Base-by-base conservation (phyloP, 1,140 invertebrate species). In the Littorina saxatilis region DNA sequence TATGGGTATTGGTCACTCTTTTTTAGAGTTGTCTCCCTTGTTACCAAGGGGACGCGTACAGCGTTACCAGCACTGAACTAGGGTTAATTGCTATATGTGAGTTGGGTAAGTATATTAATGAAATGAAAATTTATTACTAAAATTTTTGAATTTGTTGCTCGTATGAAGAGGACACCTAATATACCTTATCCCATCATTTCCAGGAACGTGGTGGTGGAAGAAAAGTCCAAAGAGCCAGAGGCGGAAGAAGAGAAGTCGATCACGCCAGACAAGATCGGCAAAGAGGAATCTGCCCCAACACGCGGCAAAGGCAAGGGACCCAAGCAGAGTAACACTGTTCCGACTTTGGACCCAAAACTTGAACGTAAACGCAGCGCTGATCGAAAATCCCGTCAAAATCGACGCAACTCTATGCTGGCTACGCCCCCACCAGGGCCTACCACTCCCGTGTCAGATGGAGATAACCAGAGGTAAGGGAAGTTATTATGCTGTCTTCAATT, bases 391-490 rank as follows among this genome's bases (percentile, higher is more conserved):
- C 79, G 87, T 79, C 23, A 80, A 58, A 43, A 82, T 0, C 82
- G 89, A 27, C 82, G 88, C 27, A 87, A 86, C 66, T 91, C 90
- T 13, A 81, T 87, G 47, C 79, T 86, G 20, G 50, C 85, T 0
- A 89, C 90, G 35, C 90, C 91, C 37, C 89, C 90, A 11, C 89
- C 87, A 61, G 90, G 90, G 20, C 86, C 87, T 17, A 80, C 82
- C 37, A 90, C 90, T 0, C 91, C 91, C n/a, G 84, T 85, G 27
- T 91, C 90, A 15, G 91, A 92, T 80, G 83, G 83, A 29, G 91
- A 92, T 79, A 86, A 80, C 47, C 55, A 87, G 52, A 91, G 90
- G 90, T 91, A 83, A 70, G 84, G n/a, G 66, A 11, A n/a, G n/a
- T n/a, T n/a, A n/a, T n/a, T n/a, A n/a, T n/a, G n/a, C n/a, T n/a